Percentiles rank a stretch among this genome's conserved stretches.
phyloP scores from a whole-genome alignment of 2,888 invertebrate species.

The Agrenia bidenticulata region DNA sequence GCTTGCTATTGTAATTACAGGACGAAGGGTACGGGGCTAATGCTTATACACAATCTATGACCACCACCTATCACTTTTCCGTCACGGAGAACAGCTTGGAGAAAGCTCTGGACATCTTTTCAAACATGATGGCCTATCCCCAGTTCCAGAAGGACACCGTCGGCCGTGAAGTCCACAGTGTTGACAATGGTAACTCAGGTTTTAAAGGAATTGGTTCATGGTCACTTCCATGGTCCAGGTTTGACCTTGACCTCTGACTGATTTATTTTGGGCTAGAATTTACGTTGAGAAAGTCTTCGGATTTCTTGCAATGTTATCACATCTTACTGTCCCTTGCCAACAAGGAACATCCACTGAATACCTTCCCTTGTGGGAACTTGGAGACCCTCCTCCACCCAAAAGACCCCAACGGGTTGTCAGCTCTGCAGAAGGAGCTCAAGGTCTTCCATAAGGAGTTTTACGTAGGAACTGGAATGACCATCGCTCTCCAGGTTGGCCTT shows the following conservation, averaged over 20 bases:
- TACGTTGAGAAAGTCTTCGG: constrained; percentile 2
- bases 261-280: no score
- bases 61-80: constrained; percentile 14
- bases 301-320: neutral
- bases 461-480: constrained; percentile 24
- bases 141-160: neutral
- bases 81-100: neutral
- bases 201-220: neutral
- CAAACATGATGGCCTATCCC: constrained; percentile 22
- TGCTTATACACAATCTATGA: constrained; percentile 15
- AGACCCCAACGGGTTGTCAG: neutral
- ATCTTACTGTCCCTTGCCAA: neutral
- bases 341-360: constrained; percentile 23
- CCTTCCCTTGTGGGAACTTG: constrained; percentile 19
- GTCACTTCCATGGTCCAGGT: neutral
- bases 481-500: constrained; percentile 4
- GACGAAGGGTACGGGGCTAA: constrained; percentile 12
- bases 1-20: no score
- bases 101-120: constrained; percentile 2
- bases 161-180: constrained; percentile 15
- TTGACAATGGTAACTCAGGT: constrained; percentile 18
- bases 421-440: neutral
- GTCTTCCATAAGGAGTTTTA: constrained; percentile 15
- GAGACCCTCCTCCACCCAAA: constrained; percentile 11
- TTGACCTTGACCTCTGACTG: no score